phyloP scores from a whole-genome alignment of 2,888 invertebrate genomes.

The Xestobium rufovillosum region DNA sequence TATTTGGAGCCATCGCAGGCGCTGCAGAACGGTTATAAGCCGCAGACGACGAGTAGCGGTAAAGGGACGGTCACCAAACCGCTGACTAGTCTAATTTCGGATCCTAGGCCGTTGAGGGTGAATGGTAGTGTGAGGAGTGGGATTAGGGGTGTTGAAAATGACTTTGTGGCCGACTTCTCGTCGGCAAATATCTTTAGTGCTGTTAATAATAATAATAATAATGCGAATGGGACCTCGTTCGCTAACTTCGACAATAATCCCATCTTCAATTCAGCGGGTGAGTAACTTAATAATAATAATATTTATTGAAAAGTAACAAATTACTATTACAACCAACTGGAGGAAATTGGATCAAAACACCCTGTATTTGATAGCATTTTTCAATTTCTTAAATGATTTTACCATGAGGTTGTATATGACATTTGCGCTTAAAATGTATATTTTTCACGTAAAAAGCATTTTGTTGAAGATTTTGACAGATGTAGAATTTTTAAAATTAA shows the following conservation, averaged over 20 bases:
- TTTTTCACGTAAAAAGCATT: no score
- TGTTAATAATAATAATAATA: conserved; percentile 27
- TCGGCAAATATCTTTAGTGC: conserved; percentile 65
- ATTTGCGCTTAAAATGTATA: no score
- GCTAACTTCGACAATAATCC: conserved; percentile 69
- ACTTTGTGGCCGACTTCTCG: conserved; percentile 64
- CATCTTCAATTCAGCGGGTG: conserved; percentile 53
- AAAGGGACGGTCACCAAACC: conserved; percentile 11
- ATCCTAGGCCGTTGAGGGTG: conserved; percentile 27
- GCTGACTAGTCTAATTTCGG: conserved; percentile 17
- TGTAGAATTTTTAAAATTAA: no score
- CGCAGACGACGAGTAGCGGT: conserved; percentile 4
- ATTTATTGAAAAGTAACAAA: no score
- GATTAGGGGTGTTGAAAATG: conserved; percentile 19
- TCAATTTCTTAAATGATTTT: no score
- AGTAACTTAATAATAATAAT: no score
- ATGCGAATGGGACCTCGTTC: conserved; percentile 38
- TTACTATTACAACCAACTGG: no score
- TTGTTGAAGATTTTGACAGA: no score
- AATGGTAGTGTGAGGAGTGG: conserved; percentile 24
- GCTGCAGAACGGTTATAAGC: conserved; percentile 18
- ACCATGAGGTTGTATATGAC: no score
- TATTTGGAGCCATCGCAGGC: conserved; percentile 36
- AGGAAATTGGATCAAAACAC: no score
- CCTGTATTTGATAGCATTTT: no score